Conservation (phyloP, 2,113 vertebrate genomes). For the Cepphus grylle region DNA sequence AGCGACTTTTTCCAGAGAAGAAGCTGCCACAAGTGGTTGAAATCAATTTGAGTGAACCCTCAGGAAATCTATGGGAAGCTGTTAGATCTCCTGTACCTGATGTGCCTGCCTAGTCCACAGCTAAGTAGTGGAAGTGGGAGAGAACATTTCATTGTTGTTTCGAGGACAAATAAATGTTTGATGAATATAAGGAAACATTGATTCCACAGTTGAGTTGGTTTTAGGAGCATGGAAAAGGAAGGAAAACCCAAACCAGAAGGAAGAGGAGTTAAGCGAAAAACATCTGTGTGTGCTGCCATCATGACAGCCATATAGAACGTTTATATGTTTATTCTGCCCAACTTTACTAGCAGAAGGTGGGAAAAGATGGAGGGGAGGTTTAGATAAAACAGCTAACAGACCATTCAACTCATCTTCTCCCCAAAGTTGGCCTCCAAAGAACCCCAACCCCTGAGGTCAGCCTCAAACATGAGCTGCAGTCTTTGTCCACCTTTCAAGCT, state of each 20-base stretch:
- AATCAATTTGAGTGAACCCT: not conserved
- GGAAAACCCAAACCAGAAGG: not conserved
- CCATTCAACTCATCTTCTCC: not conserved
- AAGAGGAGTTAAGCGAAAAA: not conserved
- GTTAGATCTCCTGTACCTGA: not conserved
- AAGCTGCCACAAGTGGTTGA: not conserved
- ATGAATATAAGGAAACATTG: not conserved
- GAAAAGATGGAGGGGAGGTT: not conserved
- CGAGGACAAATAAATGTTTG: not conserved
- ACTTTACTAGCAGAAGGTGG: not conserved
- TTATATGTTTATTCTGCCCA: not conserved
- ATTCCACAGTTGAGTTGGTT: not conserved
- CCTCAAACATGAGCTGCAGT: not conserved
- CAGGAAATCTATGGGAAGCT: not conserved
- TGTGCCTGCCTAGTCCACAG: not conserved
- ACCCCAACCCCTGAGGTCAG: not conserved
- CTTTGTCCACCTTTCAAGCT: not conserved
- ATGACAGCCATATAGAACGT: not conserved
- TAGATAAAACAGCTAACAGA: not conserved
- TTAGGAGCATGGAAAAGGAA: not conserved
- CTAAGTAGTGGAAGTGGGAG: not conserved
- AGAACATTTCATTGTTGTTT: not conserved
- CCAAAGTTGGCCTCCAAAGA: not conserved
- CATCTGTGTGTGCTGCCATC: not conserved
- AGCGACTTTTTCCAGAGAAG: not conserved